Evolutionary conservation across 2,888 invertebrate species (phyloP), one percentile per base, ranked within the genome.

Genomic region (Lathronympha strigana): DNA sequence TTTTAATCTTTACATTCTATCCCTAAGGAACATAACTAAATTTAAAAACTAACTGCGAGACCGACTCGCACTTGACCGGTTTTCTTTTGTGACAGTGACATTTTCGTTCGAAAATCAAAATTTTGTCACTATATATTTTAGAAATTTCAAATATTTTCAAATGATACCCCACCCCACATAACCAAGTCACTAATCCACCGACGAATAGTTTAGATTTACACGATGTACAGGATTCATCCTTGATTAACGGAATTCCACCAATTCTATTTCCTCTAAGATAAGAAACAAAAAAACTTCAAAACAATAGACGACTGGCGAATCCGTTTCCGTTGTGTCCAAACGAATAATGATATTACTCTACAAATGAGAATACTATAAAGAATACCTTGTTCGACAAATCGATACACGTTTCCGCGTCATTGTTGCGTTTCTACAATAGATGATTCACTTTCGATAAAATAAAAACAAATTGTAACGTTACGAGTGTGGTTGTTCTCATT

Each of bases 381-480:
- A 57, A 63, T 63, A 33, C 5, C 40, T 21, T 50, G 63, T 63
- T 58, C 51, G 33, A 58, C 57, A 58, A 51, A 58, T 58, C 43
- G 33, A 11, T 53, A 60, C 25, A 53, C 13, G 36, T 58, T 63
- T 58, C 63, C 63, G 63, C 43, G 6, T 51, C n/a, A 58, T 63
- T 63, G 63, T 63, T 63, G 13, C 15, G 1, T 36, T 33, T 11
- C 13, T 15, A 63, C 63, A 63, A 63, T 58, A 63, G 63, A 63
- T 55, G 63, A 63, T 55, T 47, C 54, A 21, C 58, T 63, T 58
- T 63, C 63, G 21, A 58, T 63, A 51, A 28, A 50, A 57, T 31
- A 54, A 50, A 57, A 63, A 55, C 38, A 45, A 45, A 36, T 53
- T 57, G 21, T 50, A 58, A 36, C 23, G 43, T 61, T 43, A 43